A percentile compares a stretch with the other conserved stretches of the same genome.
Conservation (phyloP, 2,888 invertebrate genomes). For the Aromia moschata region DNA sequence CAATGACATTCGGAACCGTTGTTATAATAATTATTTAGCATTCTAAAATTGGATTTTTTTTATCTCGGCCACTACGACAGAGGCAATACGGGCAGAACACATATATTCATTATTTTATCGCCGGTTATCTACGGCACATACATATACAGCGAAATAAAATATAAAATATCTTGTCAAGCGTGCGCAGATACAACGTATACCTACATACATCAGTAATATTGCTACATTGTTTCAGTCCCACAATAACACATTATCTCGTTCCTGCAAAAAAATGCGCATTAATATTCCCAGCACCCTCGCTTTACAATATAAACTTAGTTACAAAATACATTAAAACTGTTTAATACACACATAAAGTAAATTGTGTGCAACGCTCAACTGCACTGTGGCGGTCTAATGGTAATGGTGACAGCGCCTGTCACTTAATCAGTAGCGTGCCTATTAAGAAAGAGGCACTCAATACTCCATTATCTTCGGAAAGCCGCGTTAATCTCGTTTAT, state of each 20-base stretch:
- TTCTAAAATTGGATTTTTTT: constrained; percentile 25
- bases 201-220: constrained; percentile 31
- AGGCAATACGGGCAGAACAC: constrained; percentile 16
- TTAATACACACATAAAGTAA: constrained; percentile 59
- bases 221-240: constrained; percentile 53
- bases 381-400: constrained; percentile 49
- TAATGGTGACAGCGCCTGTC: constrained; percentile 45
- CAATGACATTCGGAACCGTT: constrained; percentile 8
- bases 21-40: constrained; percentile 12
- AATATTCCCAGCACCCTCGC: constrained; percentile 57
- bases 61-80: constrained; percentile 18
- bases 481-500: not conserved
- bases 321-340: constrained; percentile 60
- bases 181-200: constrained; percentile 10
- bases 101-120: constrained; percentile 28
- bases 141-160: constrained; percentile 18
- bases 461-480: constrained; percentile 11
- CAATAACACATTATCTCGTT: constrained; percentile 52
- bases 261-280: constrained; percentile 52
- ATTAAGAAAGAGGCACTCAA: constrained; percentile 21
- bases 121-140: constrained; percentile 11
- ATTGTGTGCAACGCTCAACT: constrained; percentile 55
- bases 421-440: constrained; percentile 34
- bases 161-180: constrained; percentile 41
- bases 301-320: constrained; percentile 59